A percentile compares a stretch with the other conserved stretches of the same genome.
Evolutionary conservation across 2,888 invertebrate genomes (phyloP).

Genomic region (Leptinotarsa juncta): DNA sequence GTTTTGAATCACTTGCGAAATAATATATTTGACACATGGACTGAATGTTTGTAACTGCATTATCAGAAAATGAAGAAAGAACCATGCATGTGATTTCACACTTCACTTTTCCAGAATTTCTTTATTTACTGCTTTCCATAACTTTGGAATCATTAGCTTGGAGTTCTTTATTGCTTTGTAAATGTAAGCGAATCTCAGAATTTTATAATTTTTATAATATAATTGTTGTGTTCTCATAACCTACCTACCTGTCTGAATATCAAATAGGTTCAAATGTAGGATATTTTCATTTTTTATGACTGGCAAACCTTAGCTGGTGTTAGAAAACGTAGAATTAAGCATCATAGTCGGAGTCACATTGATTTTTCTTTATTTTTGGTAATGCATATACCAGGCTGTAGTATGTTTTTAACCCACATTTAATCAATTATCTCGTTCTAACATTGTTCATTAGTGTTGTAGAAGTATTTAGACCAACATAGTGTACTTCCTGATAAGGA

Average conservation of each 20-base stretch:
- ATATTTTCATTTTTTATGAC: constrained; percentile 23
- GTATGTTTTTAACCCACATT: constrained; percentile 14
- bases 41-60: constrained; percentile 34
- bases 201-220: constrained; percentile 14
- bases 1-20: constrained; percentile 17
- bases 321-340: constrained; percentile 24
- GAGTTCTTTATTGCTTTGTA: constrained; percentile 39
- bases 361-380: constrained; percentile 1
- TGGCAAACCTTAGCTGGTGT: constrained; percentile 19
- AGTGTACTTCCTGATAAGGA: neutral
- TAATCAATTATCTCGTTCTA: constrained; percentile 4
- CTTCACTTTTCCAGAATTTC: constrained; percentile 31
- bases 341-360: constrained; percentile 13
- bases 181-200: constrained; percentile 26
- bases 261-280: constrained; percentile 14
- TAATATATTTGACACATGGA: constrained; percentile 17
- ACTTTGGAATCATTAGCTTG: constrained; percentile 38
- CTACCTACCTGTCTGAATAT: neutral
- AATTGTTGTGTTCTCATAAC: constrained; percentile 10
- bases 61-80: constrained; percentile 23
- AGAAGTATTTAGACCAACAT: neutral
- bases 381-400: constrained; percentile 11
- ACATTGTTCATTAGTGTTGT: neutral
- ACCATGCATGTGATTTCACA: constrained; percentile 42
- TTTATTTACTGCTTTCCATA: constrained; percentile 38